These are phyloP conservation scores for Lacerta viridis DNA, from an alignment of 2,797 vertebrate genomes.

Conservation along the genomic window DNA sequence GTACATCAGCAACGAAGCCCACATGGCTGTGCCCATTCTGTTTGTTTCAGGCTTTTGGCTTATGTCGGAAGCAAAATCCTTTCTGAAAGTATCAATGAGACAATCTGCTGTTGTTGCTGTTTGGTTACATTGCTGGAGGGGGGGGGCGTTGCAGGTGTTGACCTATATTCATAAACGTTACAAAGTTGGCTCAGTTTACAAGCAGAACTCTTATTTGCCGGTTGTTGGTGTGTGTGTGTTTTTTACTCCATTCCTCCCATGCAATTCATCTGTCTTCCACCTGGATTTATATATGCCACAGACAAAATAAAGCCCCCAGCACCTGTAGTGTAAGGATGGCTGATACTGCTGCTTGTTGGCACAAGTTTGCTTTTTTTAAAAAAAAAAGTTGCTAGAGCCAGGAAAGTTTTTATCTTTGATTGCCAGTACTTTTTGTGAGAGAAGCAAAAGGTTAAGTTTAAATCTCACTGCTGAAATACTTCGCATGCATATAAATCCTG, in stretches of 20 bases:
- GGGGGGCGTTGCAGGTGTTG: slow-evolving; percentile 54
- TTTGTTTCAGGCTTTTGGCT: slow-evolving; percentile 18
- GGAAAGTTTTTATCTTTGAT: neutral
- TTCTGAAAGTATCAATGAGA: slow-evolving; percentile 45
- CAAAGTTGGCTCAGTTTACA: neutral
- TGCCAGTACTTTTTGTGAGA: slow-evolving; percentile 39
- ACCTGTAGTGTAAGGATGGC: neutral
- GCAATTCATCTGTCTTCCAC: neutral
- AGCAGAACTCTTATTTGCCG: neutral
- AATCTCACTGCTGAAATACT: slow-evolving; percentile 52
- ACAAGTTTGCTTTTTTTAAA: neutral
- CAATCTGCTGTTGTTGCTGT: slow-evolving; percentile 48
- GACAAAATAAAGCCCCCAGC: slow-evolving; percentile 1
- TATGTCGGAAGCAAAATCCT: slow-evolving; percentile 41
- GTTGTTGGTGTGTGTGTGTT: neutral
- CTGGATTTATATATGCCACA: neutral
- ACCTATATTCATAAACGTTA: slow-evolving; percentile 59
- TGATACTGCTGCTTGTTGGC: neutral
- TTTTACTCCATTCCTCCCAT: neutral
- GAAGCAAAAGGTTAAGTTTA: slow-evolving; percentile 58
- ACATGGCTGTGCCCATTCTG: slow-evolving; percentile 4
- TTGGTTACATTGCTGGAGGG: neutral
- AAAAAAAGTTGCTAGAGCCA: slow-evolving; percentile 34
- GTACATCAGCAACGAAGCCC: fast-evolving
- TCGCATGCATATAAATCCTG: slow-evolving; percentile 24